Conservation (phyloP, 2,797 vertebrate genomes). For the Yasuhikotakia modesta region DNA sequence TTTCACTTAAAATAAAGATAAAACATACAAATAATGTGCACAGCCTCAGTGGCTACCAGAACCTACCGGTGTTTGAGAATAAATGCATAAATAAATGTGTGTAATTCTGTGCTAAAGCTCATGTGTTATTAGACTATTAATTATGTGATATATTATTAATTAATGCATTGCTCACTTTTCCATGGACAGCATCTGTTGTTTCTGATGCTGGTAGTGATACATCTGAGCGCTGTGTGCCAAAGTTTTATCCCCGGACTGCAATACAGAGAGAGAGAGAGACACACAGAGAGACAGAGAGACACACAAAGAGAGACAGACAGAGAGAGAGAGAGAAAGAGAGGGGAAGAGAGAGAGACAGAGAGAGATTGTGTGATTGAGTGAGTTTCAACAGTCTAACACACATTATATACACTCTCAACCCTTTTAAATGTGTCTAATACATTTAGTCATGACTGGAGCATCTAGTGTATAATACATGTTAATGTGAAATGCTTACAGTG, state of each 20-base stretch:
- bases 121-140: too few species aligned
- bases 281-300: neutral
- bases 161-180: constrained; percentile 81
- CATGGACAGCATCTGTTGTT: constrained; percentile 94
- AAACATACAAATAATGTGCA: too few species aligned
- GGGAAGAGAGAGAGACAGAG: neutral
- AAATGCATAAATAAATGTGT: too few species aligned
- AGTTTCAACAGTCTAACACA: neutral
- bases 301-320: neutral
- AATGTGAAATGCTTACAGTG: constrained; percentile 37
- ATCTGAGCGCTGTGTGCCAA: constrained; percentile 92
- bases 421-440: neutral
- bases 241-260: constrained; percentile 85
- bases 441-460: neutral
- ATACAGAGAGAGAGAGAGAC: neutral
- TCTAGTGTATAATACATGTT: too few species aligned
- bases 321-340: neutral
- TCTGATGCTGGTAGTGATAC: constrained; percentile 97
- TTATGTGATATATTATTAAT: too few species aligned
- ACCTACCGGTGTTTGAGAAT: too few species aligned
- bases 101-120: too few species aligned
- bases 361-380: too few species aligned
- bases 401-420: neutral
- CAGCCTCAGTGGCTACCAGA: too few species aligned
- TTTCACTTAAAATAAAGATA: too few species aligned